Conservation (phyloP, 2,888 invertebrate species). For the Idaea straminata region DNA sequence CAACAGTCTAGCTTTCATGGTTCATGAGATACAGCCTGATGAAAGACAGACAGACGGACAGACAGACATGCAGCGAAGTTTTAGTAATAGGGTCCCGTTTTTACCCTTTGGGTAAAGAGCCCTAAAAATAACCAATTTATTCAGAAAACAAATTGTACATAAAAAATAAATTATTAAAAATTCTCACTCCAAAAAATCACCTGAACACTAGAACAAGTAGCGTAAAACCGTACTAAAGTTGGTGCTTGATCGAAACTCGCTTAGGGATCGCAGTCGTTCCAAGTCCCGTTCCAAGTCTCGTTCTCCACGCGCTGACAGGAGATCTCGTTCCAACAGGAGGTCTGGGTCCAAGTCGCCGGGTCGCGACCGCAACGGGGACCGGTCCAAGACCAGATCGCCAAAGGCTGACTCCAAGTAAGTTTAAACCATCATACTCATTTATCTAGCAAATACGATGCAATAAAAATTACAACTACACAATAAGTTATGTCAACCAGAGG, state of each 20-base stretch:
- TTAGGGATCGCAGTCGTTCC: conserved; percentile 67
- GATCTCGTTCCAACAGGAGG: conserved; percentile 40
- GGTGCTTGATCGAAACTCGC: conserved; percentile 17
- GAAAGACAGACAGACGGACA: too few species aligned
- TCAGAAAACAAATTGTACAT: neutral
- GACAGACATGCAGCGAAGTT: too few species aligned
- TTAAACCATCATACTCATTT: neutral
- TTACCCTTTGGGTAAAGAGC: too few species aligned
- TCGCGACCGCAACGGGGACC: conserved; percentile 30
- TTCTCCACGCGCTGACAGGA: conserved; percentile 46
- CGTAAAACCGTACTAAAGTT: conserved; percentile 30
- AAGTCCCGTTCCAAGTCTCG: conserved; percentile 54
- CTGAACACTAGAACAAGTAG: conserved; percentile 13
- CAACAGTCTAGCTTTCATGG: too few species aligned
- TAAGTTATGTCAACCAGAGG: too few species aligned
- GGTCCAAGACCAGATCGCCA: conserved; percentile 77
- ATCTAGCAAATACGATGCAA: too few species aligned
- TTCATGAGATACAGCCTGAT: too few species aligned
- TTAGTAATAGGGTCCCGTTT: too few species aligned
- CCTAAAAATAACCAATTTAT: too few species aligned
- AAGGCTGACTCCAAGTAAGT: conserved; percentile 60
- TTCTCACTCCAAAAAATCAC: conserved; percentile 12
- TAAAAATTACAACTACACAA: too few species aligned
- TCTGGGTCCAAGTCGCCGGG: conserved; percentile 36
- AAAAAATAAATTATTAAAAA: conserved; percentile 12